Evolutionary conservation across 1,140 invertebrate species (phyloP).

Genomic region (Charaxes varanes): DNA sequence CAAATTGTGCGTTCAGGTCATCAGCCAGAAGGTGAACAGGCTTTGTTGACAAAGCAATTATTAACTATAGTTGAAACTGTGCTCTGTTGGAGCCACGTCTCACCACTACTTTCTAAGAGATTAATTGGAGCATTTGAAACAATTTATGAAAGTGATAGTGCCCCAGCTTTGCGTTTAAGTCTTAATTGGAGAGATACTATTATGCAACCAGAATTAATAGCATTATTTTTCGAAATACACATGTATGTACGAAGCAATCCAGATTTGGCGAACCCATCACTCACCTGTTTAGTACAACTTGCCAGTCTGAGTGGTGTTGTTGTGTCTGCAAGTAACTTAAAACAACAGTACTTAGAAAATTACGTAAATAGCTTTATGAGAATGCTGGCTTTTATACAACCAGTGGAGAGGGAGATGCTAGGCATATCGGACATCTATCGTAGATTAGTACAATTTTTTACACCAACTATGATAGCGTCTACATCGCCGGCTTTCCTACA

Average conservation of each 20-base stretch:
- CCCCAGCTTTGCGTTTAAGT: slow-evolving; percentile 78
- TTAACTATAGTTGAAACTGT: slow-evolving; percentile 83
- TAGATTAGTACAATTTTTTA: slow-evolving; percentile 80
- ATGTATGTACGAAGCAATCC: slow-evolving; percentile 85
- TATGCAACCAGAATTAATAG: slow-evolving; percentile 81
- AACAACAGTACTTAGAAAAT: slow-evolving; percentile 81
- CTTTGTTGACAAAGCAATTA: slow-evolving; percentile 77
- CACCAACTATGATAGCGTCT: slow-evolving; percentile 69
- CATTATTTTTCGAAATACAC: slow-evolving; percentile 89
- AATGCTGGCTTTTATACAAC: slow-evolving; percentile 78
- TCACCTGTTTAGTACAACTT: slow-evolving; percentile 88
- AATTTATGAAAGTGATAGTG: slow-evolving; percentile 80
- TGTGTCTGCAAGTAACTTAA: slow-evolving; percentile 75
- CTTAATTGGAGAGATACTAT: slow-evolving; percentile 85
- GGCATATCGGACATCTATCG: slow-evolving; percentile 81
- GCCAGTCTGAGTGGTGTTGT: slow-evolving; percentile 82
- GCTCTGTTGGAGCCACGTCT: slow-evolving; percentile 84
- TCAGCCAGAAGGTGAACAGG: slow-evolving; percentile 65
- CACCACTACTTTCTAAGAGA: slow-evolving; percentile 78
- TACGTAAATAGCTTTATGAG: slow-evolving; percentile 83
- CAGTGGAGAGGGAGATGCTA: slow-evolving; percentile 77
- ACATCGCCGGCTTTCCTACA: slow-evolving; percentile 74
- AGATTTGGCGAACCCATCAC: slow-evolving; percentile 82
- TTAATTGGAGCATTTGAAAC: slow-evolving; percentile 83
- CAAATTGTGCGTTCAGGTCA: slow-evolving; percentile 72